Base-by-base conservation (phyloP, 2,888 invertebrate species). In the Melikaiella ostensackeni region DNA sequence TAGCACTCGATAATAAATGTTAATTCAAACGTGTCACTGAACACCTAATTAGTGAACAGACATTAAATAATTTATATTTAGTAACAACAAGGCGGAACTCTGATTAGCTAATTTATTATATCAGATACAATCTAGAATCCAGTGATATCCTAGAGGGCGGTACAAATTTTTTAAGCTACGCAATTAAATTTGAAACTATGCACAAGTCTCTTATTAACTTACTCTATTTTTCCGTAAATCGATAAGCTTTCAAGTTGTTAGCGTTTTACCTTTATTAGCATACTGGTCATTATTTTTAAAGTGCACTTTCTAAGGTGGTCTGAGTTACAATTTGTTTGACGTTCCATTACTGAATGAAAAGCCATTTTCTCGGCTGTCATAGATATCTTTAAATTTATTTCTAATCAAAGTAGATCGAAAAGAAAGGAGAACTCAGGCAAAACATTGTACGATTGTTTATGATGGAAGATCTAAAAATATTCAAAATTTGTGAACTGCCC, bases 91-190 rank as follows among this genome's bases (percentile, higher is more conserved):
- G 70, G n/a, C 30, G 27, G n/a, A 8, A 50, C 50, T 33, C 30
- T 70, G 21, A 70, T 70, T 70, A 70, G n/a, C 33, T 55, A 50
- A 55, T 70, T 70, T n/a, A 33, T 70, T 50, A 55, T 33, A 50
- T 16, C n/a, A 70, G 27, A 66, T 66, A 33, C 33, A 70, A 55
- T 70, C 50, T 70, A 33, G 50, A 30, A n/a, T 55, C 50, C 50
- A 33, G 30, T 50, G 50, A 30, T 70, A 70, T 50, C n/a, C 19
- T 11, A 19, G 19, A 13, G 50, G 30, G 50, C 9, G 21, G 35
- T 63, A 33, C 21, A 63, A 46, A 70, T 13, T 30, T 33, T 70
- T 70, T 50, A 70, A 13, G 16, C 55, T 30, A 6, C 9, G 50
- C 8, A 50, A 70, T 70, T 30, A 50, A 50, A 70, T 19, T 70